Base-by-base conservation (phyloP, 2,888 invertebrate species). In the Drosophila eohydei region DNA sequence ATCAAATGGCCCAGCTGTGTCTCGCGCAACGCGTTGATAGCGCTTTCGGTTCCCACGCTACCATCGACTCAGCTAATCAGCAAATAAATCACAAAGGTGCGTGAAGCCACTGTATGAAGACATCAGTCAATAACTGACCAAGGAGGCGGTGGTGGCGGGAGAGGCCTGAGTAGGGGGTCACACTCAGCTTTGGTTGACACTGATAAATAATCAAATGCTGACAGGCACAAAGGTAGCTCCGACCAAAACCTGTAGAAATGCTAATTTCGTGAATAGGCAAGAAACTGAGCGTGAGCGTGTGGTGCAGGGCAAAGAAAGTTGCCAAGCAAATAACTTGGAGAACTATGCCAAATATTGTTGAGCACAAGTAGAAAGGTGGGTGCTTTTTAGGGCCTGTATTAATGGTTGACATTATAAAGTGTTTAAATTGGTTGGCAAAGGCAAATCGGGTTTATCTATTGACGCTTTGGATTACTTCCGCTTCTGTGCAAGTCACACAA, bases 1-100 rank as follows among this genome's bases (percentile, higher is more conserved):
- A 88, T 84, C 88, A 88, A 84, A 88, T 83, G 77, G 70, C 79
- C 41, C 85, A 85, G 88, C 88, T 88, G 83, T 50, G 74, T 48
- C 48, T 52, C 59, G 9, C 48, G 59, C 64, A 60, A 59, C 54
- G 0, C 48, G 73, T 26, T 78, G 85, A 80, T 88, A 74, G 70
- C 80, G 64, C 72, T 55, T 77, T 82, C 76, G 82, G 70, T 84
- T 84, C 84, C 88, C 84, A 84, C 84, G 84, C 79, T 84, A 52
- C 64, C 38, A 64, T 50, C 51, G 36, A 14, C 21, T 4, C 48
- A 62, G 50, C 78, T 63, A 70, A 72, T 61, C 64, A 67, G 52
- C 64, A 51, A 36, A 43, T 71, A 66, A 75, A 80, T 72, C 72
- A 80, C 69, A 78, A 59, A 78, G 80, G 78, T 78, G 68, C 82